Base-by-base conservation (phyloP, 2,888 invertebrate genomes). In the Stenichneumon culpator region DNA sequence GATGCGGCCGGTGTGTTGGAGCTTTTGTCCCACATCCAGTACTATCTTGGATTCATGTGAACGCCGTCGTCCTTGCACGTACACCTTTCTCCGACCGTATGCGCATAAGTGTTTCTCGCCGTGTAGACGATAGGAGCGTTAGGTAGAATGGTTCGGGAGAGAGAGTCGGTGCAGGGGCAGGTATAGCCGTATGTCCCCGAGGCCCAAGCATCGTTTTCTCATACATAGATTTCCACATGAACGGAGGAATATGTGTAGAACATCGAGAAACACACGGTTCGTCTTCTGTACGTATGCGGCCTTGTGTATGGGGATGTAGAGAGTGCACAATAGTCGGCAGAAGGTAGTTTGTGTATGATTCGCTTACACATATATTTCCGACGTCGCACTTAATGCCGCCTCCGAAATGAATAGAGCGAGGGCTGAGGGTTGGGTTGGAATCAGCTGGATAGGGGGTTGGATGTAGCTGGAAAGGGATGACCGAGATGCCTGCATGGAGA, bases 331-430 rank as follows among this genome's bases (percentile, higher is more conserved):
- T 25, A 16, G 28, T 32, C 25, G 60, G 60, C 60, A 60, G 16
- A 60, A 11, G 60, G 60, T 60, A n/a, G 28, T 16, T 79, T 83
- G 77, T 86, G 83, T 86, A 88, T 86, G 88, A 88, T 88, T 84
- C 86, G 83, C 87, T 77, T 73, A 86, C 87, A 83, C 88, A 84
- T 88, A 88, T 87, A 87, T 88, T 83, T 84, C 81, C 87, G 81
- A 83, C 86, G 88, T 88, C 86, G 89, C 89, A 88, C 88, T 90
- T 89, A 89, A 90, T 89, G 87, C 89, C 84, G 88, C 86, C 86
- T 87, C 85, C 86, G 86, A 90, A 89, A 89, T 89, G 89, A 89
- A 86, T 84, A 78, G 87, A 82, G 83, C 69, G 82, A 78, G 82
- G 57, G 75, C 68, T 60, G 32, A 44, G 44, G 47, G 22, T 36